A percentile compares a stretch with the other conserved stretches of the same genome.
These are phyloP conservation scores for Himantopus leucocephalus DNA, from an alignment of 2,113 vertebrate genomes.

Conservation along the genomic window DNA sequence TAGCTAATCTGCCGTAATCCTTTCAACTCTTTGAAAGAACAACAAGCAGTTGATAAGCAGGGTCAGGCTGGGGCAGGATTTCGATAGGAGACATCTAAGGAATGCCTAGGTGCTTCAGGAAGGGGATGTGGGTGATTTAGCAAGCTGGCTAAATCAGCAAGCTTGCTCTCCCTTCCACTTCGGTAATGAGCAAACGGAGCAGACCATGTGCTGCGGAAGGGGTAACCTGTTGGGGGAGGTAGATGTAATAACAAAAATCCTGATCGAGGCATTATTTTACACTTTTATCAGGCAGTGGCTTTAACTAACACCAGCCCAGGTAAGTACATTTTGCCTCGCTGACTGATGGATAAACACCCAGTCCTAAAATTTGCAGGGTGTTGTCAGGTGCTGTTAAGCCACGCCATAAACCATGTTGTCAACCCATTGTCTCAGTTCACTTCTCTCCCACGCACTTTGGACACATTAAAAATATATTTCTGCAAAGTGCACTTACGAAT, in stretches of 20 bases:
- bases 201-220: not conserved
- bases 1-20: constrained; percentile 60
- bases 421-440: not conserved
- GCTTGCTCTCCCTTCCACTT: not conserved
- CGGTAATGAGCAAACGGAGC: not conserved
- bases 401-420: not conserved
- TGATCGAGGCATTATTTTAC: accelerated
- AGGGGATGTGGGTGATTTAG: constrained; percentile 32
- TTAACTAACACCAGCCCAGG: not conserved
- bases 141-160: not conserved
- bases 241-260: not conserved
- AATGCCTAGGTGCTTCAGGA: constrained; percentile 63
- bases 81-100: constrained; percentile 52
- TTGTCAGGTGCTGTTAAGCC: not conserved
- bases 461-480: not conserved
- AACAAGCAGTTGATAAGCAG: constrained; percentile 50
- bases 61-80: constrained; percentile 59
- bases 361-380: not conserved
- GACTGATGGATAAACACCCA: not conserved
- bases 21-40: constrained; percentile 50
- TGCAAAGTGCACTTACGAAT: not conserved
- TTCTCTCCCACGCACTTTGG: not conserved
- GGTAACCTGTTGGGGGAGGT: not conserved
- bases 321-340: not conserved
- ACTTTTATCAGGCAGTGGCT: not conserved